These are phyloP conservation scores for Callorhinus ursinus DNA, from an alignment of 2,113 vertebrate genomes.

Conservation along the genomic window DNA sequence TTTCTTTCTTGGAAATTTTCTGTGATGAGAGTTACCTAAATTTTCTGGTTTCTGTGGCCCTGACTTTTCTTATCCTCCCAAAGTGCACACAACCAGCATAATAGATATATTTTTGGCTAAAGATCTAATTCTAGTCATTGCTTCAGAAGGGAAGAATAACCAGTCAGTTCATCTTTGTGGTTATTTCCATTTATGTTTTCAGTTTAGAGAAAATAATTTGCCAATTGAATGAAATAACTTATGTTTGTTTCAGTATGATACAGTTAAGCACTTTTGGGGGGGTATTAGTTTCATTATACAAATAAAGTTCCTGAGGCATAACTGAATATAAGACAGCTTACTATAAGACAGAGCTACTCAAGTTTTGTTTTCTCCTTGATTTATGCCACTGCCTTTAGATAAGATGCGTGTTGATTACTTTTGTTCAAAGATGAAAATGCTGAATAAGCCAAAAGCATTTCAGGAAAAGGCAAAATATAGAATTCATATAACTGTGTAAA, in stretches of 20 bases:
- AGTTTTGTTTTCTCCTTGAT: not conserved
- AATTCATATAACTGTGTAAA: not conserved
- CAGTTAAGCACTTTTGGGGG: not conserved
- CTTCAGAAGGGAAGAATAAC: slow-evolving; percentile 16
- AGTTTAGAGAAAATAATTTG: slow-evolving; percentile 28
- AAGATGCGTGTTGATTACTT: slow-evolving; percentile 29
- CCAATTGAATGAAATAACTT: not conserved
- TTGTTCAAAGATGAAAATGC: not conserved
- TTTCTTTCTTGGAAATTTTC: slow-evolving; percentile 11
- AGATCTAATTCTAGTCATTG: not conserved
- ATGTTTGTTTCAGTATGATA: not conserved
- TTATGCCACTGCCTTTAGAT: not conserved
- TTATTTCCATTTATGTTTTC: slow-evolving; percentile 45
- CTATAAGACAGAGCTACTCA: not conserved
- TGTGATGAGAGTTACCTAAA: not conserved
- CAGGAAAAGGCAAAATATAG: not conserved
- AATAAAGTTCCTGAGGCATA: not conserved
- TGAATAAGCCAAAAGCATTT: slow-evolving; percentile 18
- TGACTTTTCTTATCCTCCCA: not conserved
- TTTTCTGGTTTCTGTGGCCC: not conserved
- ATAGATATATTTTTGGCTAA: not conserved
- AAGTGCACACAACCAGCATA: not conserved
- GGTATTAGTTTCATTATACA: slow-evolving; percentile 25
- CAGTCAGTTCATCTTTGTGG: not conserved
- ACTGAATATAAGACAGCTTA: not conserved